A percentile compares a stretch with the other conserved stretches of the same genome.
These are phyloP conservation scores for Chironomus riparius DNA, from an alignment of 2,888 invertebrate genomes.

Conservation along the genomic window DNA sequence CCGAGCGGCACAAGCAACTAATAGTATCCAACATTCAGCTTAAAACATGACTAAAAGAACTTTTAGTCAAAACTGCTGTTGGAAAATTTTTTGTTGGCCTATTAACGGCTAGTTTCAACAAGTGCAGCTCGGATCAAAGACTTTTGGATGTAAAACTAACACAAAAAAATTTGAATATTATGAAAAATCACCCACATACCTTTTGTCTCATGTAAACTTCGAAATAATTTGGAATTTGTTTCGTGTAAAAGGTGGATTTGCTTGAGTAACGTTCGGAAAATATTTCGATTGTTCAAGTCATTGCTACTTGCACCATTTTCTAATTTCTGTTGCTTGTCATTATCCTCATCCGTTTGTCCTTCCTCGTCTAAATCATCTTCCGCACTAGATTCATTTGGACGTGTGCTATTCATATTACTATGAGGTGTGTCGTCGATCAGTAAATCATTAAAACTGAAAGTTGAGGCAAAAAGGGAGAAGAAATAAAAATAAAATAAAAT, in stretches of 20 bases:
- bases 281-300: constrained; percentile 37
- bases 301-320: constrained; percentile 20
- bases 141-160: too few relatives aligned
- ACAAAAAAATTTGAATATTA: too few relatives aligned
- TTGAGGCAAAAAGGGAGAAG: background rate
- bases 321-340: background rate
- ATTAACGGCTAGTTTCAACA: too few relatives aligned
- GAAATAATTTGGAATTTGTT: constrained; percentile 62
- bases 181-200: constrained; percentile 40
- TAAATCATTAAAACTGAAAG: constrained; percentile 24
- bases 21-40: too few relatives aligned
- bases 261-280: constrained; percentile 51
- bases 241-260: constrained; percentile 64
- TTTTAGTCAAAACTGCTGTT: too few relatives aligned
- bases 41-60: too few relatives aligned
- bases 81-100: too few relatives aligned
- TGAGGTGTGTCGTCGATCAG: constrained; percentile 26
- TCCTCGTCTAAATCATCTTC: constrained; percentile 25
- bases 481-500: background rate
- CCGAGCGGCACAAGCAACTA: too few relatives aligned
- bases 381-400: constrained; percentile 17
- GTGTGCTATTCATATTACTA: constrained; percentile 7
- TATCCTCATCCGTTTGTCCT: background rate
- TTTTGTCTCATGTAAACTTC: constrained; percentile 65
- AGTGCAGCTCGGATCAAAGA: too few relatives aligned